Base-by-base conservation (phyloP, 2,113 vertebrate genomes). In the Budorcas taxicolor region DNA sequence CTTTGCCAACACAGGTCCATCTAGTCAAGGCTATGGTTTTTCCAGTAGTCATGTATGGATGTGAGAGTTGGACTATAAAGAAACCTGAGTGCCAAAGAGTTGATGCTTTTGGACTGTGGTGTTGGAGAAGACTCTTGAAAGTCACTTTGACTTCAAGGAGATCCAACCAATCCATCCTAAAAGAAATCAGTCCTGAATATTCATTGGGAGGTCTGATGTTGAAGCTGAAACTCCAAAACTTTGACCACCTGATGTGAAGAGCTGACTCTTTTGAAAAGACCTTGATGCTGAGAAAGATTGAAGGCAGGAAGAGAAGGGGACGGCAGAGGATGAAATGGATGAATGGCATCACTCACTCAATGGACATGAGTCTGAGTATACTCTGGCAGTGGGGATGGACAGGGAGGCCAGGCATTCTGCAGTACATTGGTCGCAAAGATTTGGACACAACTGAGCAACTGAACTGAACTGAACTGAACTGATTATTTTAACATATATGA, bases 381-480 rank as follows among this genome's bases (percentile, higher is more conserved):
- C 67, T 71, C n/a, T 19, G 2, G n/a, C 9, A 23, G 5, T 71
- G 21, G 10, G 67, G 19, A 23, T 71, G n/a, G 67, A 23, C 19
- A 23, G 67, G n/a, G 67, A 71, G 67, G 19, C 67, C n/a, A 40
- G n/a, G 67, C 1, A 2, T 71, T 36, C 5, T 23, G 67, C 19
- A 12, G 67, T 71, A 21, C n/a, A 6, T 12, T 11, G 19, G 2
- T 71, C 1, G 0, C n/a, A 36, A 71, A 71, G 10, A 23, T 36
- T 71, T 71, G 67, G 19, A 71, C 67, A 40, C 2, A 36, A 40
- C 19, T 71, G n/a, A 71, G n/a, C n/a, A 36, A 71, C n/a, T 40
- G n/a, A 71, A 36, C 31, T 64, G 60, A 71, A 36, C 31, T 64
- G 60, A 64, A 64, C 17, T 71, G n/a, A 71, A 71, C 0, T 23